Conservation (phyloP, 2,797 vertebrate species). For the Staurois parvus region DNA sequence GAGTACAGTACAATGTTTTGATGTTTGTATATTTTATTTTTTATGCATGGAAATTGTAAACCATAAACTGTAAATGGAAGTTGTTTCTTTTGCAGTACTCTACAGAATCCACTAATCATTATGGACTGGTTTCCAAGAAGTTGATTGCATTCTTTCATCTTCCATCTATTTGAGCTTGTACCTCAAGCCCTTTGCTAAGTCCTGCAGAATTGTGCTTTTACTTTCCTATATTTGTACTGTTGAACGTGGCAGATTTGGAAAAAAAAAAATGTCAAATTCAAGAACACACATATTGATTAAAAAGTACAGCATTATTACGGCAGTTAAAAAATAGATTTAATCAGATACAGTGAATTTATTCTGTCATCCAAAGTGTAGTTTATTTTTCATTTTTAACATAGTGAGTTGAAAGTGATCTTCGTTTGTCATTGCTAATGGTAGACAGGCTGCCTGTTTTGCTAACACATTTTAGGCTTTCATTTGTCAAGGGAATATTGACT, state of each 20-base stretch:
- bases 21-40: background rate
- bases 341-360: constrained; percentile 6
- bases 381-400: background rate
- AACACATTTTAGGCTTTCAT: constrained; percentile 49
- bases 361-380: constrained; percentile 10
- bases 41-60: background rate
- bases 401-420: constrained; percentile 47
- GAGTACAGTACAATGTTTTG: background rate
- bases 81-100: background rate
- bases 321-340: constrained; percentile 30
- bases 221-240: constrained; percentile 17
- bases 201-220: background rate
- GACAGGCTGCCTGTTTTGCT: constrained; percentile 42
- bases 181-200: background rate
- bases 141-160: constrained; percentile 5
- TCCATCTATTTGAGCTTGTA: background rate
- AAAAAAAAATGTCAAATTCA: background rate
- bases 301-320: constrained; percentile 2
- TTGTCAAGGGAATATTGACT: constrained; percentile 61
- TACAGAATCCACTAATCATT: background rate
- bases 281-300: constrained; percentile 22
- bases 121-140: background rate
- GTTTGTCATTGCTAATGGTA: constrained; percentile 47
- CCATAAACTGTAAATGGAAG: background rate
- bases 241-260: background rate